These are phyloP conservation scores for Cremastobaeus sp. DNA, from an alignment of 2,888 invertebrate species.

Conservation along the genomic window DNA sequence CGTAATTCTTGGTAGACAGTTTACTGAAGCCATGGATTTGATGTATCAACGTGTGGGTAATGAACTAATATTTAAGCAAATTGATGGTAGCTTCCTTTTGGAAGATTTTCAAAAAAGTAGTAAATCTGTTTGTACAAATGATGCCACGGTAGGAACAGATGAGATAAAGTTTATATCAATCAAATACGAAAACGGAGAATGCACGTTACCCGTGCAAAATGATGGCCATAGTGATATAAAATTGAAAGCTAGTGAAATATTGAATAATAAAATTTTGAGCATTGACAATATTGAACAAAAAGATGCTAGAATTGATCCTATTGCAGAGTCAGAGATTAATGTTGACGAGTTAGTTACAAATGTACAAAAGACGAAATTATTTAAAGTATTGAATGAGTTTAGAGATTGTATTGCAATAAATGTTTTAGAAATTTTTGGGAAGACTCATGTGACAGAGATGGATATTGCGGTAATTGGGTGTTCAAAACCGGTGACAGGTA, in stretches of 20 bases:
- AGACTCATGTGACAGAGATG: conserved; percentile 19
- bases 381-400: background rate
- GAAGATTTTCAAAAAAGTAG: background rate
- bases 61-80: background rate
- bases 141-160: no score
- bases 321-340: background rate
- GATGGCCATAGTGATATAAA: background rate
- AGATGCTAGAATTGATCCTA: no score
- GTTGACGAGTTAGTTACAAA: background rate
- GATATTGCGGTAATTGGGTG: conserved; percentile 30
- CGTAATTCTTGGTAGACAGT: conserved; percentile 41
- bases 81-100: background rate
- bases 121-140: no score
- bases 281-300: no score
- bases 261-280: no score
- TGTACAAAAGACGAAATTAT: background rate
- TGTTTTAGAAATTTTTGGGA: background rate
- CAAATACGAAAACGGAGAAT: no score
- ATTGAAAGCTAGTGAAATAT: no score
- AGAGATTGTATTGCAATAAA: background rate
- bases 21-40: conserved; percentile 25
- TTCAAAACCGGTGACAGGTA: conserved; percentile 5
- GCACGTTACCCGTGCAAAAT: background rate
- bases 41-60: background rate
- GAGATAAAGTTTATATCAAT: no score